Evolutionary conservation across 1,140 invertebrate genomes (phyloP).

Genomic region (Mamestra configurata): DNA sequence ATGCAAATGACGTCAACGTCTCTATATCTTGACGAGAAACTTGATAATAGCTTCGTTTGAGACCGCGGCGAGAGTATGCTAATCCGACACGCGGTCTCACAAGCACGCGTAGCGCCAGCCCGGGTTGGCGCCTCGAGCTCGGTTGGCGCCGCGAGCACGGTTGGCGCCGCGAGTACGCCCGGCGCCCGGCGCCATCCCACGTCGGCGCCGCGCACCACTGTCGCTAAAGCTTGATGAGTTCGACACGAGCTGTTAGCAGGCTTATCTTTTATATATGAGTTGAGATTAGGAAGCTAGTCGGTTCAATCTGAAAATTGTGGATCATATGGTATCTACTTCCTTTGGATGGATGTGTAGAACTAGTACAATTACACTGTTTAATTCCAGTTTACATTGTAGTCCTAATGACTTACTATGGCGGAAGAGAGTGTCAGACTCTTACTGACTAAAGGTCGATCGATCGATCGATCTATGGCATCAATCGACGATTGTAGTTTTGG

Average conservation of each 20-base stretch:
- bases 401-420: no score
- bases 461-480: no score
- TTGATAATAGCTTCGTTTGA: constrained; percentile 36
- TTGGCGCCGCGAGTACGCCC: no score
- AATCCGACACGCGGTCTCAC: constrained; percentile 3
- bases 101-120: neutral
- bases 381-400: no score
- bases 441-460: no score
- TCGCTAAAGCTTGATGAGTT: constrained; percentile 11
- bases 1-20: constrained; percentile 28
- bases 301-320: neutral
- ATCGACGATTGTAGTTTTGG: no score
- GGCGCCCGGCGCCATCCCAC: neutral
- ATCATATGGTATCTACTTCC: no score
- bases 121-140: neutral
- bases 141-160: neutral
- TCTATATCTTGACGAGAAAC: constrained; percentile 17
- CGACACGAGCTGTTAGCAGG: neutral
- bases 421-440: no score
- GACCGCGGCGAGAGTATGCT: constrained; percentile 13
- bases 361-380: no score
- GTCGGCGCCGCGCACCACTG: neutral
- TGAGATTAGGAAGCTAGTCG: neutral
- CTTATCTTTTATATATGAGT: neutral
- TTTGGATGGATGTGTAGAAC: no score